phyloP scores from a whole-genome alignment of 2,797 vertebrate species.

The Manis crassicaudata region DNA sequence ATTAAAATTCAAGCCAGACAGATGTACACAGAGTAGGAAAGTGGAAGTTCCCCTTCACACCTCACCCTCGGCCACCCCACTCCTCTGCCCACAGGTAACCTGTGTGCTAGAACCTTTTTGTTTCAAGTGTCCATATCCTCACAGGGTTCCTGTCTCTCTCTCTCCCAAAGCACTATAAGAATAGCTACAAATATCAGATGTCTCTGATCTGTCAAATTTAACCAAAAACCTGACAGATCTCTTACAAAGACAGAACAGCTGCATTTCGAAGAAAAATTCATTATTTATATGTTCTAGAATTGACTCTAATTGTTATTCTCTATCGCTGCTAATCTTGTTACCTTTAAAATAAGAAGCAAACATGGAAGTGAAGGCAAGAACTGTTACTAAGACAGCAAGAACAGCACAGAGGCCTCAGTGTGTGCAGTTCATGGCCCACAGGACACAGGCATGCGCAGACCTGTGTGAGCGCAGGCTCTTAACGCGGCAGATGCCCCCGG shows the following conservation, averaged over 20 bases:
- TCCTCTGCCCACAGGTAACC: neutral
- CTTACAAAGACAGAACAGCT: slow-evolving; percentile 20
- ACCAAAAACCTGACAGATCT: slow-evolving; percentile 41
- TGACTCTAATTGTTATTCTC: neutral
- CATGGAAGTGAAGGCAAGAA: neutral
- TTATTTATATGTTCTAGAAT: slow-evolving; percentile 36
- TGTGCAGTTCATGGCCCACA: neutral
- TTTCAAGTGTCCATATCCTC: neutral
- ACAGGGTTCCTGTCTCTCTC: neutral
- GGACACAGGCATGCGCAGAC: neutral
- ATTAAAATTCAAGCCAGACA: slow-evolving; percentile 19
- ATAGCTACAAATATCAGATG: slow-evolving; percentile 22
- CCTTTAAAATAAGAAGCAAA: slow-evolving; percentile 37
- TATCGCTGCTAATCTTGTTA: neutral
- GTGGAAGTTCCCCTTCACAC: neutral
- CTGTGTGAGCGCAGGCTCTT: neutral
- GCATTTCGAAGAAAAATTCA: slow-evolving; percentile 46
- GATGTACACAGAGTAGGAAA: neutral
- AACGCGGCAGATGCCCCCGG: neutral
- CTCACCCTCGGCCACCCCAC: neutral
- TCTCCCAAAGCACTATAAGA: neutral
- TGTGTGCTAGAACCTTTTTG: neutral
- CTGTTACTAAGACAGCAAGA: neutral
- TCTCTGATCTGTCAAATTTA: slow-evolving; percentile 45
- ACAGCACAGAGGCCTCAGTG: neutral